Percentiles rank a stretch among this genome's conserved stretches.
Evolutionary conservation across 2,797 vertebrate species (phyloP).

Genomic region (Heteromormyrus szaboi): DNA sequence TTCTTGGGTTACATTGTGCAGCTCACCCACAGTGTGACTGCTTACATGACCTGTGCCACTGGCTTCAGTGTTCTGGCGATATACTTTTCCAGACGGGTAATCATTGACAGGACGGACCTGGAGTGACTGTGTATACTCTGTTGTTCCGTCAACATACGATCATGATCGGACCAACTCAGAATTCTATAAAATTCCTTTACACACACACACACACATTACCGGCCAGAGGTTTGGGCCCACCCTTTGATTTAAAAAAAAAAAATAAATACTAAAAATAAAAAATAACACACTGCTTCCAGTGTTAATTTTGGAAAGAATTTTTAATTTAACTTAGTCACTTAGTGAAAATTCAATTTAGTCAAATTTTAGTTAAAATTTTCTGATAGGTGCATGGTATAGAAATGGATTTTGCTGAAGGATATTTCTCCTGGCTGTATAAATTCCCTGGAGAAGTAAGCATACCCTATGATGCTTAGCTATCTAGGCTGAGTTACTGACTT

Average conservation of each 20-base stretch:
- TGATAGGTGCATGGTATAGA: neutral
- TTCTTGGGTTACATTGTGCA: slow-evolving; percentile 74
- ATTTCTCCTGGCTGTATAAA: neutral
- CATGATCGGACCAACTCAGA: neutral
- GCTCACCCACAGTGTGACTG: slow-evolving; percentile 67
- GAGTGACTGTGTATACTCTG: slow-evolving; percentile 33
- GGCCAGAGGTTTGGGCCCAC: neutral
- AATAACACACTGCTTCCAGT: neutral
- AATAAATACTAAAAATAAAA: too few relatives aligned
- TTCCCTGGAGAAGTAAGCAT: neutral
- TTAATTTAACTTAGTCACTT: neutral
- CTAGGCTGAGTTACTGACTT: neutral
- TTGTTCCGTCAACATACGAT: neutral
- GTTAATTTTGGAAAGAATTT: neutral
- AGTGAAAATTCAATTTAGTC: neutral
- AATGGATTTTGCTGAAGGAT: neutral
- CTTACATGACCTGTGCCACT: slow-evolving; percentile 67
- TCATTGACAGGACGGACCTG: slow-evolving; percentile 70
- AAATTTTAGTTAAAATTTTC: neutral
- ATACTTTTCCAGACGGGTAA: slow-evolving; percentile 66
- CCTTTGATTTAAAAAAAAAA: neutral
- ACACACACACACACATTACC: neutral
- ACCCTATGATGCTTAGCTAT: neutral
- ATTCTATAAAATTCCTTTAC: neutral
- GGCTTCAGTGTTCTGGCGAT: slow-evolving; percentile 69